Evolutionary conservation across 1,140 invertebrate species (phyloP), one percentile per base, ranked within the genome.

Genomic region (Drosophila ironensis): DNA sequence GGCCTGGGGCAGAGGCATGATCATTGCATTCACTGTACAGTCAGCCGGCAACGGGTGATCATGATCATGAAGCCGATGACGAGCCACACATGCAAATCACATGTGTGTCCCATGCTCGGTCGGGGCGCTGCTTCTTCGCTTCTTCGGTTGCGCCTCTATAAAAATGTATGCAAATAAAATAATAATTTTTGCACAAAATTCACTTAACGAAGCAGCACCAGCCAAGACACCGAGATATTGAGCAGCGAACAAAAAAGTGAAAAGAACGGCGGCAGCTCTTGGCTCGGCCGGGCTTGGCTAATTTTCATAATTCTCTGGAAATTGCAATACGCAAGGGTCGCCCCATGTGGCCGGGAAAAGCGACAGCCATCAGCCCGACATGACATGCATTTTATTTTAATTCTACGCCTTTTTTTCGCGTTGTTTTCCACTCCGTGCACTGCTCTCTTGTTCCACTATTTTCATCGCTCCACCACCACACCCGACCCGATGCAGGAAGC

Each of bases 161-260:
- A 72, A 81, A 76, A 69, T 72, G 77, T 81, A 81, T 81, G 77
- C 78, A 81, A 81, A 81, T 81, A 81, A 81, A 77, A 81, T 81
- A 72, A 82, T 81, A 82, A 69, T 48, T 82, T 38, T 54, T 57
- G 47, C 67, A 75, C 60, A 81, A 71, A 75, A 81, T 51, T 72
- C 71, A 81, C 77, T 81, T 82, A 71, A 54, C 63, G 48, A 51
- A 64, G 41, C 19, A 24, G 16, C 48, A 38, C 9, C 8, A 3
- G 2, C 22, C 8, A 30, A n/a, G 9, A 27, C 44, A 30, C 40
- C 6, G 27, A 12, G 6, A 8, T 3, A 2, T 12, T 14, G 12
- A 7, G 4, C 4, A 0, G 17, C 35, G 11, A 24, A 8, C 4
- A 37, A 4, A 28, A 22, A 35, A 6, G 4, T 7, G 4, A 5